Conservation (phyloP, 2,888 invertebrate genomes). For the Galeopsomyia nigrocyanea region DNA sequence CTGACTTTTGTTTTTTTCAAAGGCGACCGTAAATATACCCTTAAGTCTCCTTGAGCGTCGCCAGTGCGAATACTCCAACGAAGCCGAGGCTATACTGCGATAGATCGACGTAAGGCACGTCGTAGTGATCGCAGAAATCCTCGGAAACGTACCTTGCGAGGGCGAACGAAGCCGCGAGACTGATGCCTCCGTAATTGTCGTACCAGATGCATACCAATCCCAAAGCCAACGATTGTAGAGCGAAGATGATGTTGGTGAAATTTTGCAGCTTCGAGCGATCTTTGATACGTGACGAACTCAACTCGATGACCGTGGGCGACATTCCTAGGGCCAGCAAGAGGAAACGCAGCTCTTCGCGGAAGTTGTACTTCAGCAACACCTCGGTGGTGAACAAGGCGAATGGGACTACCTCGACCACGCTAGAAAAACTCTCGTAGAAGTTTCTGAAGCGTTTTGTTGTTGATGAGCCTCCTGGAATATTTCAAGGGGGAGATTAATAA, state of each 20-base stretch:
- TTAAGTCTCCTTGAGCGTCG: slow-evolving; percentile 59
- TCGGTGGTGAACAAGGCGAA: slow-evolving; percentile 63
- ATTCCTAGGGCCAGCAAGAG: slow-evolving; percentile 57
- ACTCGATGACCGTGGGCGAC: slow-evolving; percentile 59
- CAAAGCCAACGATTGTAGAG: slow-evolving; percentile 55
- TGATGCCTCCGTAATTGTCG: slow-evolving; percentile 58
- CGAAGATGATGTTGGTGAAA: slow-evolving; percentile 55
- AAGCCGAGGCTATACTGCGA: slow-evolving; percentile 64
- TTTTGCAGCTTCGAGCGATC: slow-evolving; percentile 55
- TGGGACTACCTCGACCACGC: slow-evolving; percentile 60
- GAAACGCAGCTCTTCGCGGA: slow-evolving; percentile 57
- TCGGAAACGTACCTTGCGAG: slow-evolving; percentile 62
- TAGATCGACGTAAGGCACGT: slow-evolving; percentile 63
- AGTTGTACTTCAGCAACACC: slow-evolving; percentile 58
- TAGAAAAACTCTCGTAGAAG: slow-evolving; percentile 62
- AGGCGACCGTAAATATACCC: not conserved
- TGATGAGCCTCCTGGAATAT: slow-evolving; percentile 56
- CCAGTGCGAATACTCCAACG: slow-evolving; percentile 61
- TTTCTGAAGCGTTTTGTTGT: slow-evolving; percentile 59
- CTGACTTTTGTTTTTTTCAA: slow-evolving; percentile 1
- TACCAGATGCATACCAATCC: slow-evolving; percentile 56
- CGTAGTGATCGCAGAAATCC: slow-evolving; percentile 64
- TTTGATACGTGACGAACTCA: slow-evolving; percentile 54
- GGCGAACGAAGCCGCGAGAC: slow-evolving; percentile 60
- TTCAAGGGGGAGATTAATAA: slow-evolving; percentile 8